Evolutionary conservation across 2,888 invertebrate species (phyloP), one percentile per base, ranked within the genome.

Genomic region (Amphimallon solstitiale): DNA sequence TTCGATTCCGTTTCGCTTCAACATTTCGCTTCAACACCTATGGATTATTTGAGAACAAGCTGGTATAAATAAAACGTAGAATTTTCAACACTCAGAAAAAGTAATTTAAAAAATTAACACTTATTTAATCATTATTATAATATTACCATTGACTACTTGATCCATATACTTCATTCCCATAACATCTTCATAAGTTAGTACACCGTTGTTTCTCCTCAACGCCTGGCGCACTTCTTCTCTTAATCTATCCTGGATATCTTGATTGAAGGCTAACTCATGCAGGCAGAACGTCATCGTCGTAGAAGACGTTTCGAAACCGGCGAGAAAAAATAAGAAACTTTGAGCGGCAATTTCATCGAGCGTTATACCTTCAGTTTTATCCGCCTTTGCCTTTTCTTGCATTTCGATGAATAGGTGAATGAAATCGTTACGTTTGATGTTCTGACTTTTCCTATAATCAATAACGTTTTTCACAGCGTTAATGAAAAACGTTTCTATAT

Each of bases 331-430:
- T 10, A 38, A 6, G 4, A 54, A 54, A 21, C 21, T 19, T 38
- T 54, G 54, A 9, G 54, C 38, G 3, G 54, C 12, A 9, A 54
- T 54, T 12, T 54, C 15, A 4, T 60, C 35, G 4, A 60, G 14
- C 2, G 60, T 60, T 45, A 60, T 17, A 43, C n/a, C 1, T 60
- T 29, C 15, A 12, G 23, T 23, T 1, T 38, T 17, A n/a, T 23
- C 21, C 1, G 15, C 34, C 10, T 21, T 14, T 14, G 45, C 46
- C 14, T 60, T 19, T 29, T 60, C 60, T n/a, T 38, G 54, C 54
- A 54, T 54, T 21, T 54, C 54, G 7, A 54, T 17, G n/a, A 54
- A 54, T 21, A 54, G 7, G 12, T 54, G 54, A n/a, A 54, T 54
- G 38, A 54, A 54, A 38, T 54, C 54, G 37, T 38, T 38, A 2